A percentile compares a stretch with the other conserved stretches of the same genome.
These are phyloP conservation scores for Sesia apiformis DNA, from an alignment of 2,888 invertebrate species.

Conservation along the genomic window DNA sequence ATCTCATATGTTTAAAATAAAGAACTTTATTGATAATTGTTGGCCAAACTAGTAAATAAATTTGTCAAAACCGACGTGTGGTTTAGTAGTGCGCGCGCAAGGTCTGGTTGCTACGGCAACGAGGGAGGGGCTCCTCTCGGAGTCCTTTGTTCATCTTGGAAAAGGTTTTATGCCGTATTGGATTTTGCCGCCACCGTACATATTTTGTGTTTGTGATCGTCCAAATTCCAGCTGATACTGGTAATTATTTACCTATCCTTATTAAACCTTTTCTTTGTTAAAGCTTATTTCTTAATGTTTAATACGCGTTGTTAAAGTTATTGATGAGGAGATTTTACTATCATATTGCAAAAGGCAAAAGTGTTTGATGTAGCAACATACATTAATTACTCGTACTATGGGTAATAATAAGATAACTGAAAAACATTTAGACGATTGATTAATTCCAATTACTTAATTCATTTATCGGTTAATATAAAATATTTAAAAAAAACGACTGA, in stretches of 20 bases:
- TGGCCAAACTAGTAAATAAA: conserved; percentile 41
- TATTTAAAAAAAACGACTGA: too few relatives aligned
- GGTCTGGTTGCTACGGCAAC: conserved; percentile 40
- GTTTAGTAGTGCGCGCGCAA: conserved; percentile 54
- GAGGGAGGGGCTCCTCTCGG: conserved; percentile 20
- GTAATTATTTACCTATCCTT: background rate
- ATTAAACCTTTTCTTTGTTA: too few relatives aligned
- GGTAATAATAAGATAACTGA: too few relatives aligned
- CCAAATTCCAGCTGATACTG: background rate
- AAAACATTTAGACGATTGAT: too few relatives aligned
- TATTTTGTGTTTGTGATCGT: background rate
- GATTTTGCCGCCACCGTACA: background rate
- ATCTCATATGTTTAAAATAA: conserved; percentile 7
- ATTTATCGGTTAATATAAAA: too few relatives aligned
- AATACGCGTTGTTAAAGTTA: too few relatives aligned
- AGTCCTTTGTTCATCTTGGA: conserved; percentile 1
- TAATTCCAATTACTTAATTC: too few relatives aligned
- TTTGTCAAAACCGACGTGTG: conserved; percentile 23
- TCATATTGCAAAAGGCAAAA: too few relatives aligned
- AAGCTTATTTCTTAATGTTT: too few relatives aligned
- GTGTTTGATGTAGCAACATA: too few relatives aligned
- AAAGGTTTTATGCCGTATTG: background rate
- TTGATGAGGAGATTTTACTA: too few relatives aligned
- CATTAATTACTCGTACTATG: too few relatives aligned
- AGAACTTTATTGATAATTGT: conserved; percentile 26